Evolutionary conservation across 2,888 invertebrate species (phyloP).

Genomic region (Diadegma fenestrale): DNA sequence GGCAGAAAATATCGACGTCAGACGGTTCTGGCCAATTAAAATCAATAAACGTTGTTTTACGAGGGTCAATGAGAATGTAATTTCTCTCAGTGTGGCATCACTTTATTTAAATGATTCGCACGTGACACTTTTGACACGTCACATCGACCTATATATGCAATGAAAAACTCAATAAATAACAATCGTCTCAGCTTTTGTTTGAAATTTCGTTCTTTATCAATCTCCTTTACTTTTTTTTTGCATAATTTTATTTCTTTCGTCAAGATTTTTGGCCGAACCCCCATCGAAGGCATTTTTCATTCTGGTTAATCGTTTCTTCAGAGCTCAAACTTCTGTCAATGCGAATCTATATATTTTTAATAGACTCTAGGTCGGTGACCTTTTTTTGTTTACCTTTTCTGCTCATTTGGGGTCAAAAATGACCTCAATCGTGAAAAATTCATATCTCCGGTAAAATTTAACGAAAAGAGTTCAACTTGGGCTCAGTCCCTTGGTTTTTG

Average conservation of each 20-base stretch:
- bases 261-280: no score
- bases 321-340: neutral
- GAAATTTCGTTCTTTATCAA: neutral
- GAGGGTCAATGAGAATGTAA: slow-evolving; percentile 64
- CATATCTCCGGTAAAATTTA: no score
- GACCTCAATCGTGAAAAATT: no score
- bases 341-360: neutral
- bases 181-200: neutral
- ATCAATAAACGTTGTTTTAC: slow-evolving; percentile 61
- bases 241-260: neutral
- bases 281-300: neutral
- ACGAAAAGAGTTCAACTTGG: no score
- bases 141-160: slow-evolving; percentile 22
- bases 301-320: neutral
- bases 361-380: no score
- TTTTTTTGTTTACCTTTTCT: no score
- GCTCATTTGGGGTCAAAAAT: no score
- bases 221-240: neutral
- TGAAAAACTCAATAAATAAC: neutral
- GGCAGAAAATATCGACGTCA: slow-evolving; percentile 40
- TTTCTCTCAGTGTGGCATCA: slow-evolving; percentile 32
- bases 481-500: no score
- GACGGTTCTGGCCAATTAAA: slow-evolving; percentile 55
- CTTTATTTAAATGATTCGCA: slow-evolving; percentile 45
- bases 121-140: slow-evolving; percentile 17